phyloP scores from a whole-genome alignment of 2,888 invertebrate genomes.

The Epinotia brunnichana region DNA sequence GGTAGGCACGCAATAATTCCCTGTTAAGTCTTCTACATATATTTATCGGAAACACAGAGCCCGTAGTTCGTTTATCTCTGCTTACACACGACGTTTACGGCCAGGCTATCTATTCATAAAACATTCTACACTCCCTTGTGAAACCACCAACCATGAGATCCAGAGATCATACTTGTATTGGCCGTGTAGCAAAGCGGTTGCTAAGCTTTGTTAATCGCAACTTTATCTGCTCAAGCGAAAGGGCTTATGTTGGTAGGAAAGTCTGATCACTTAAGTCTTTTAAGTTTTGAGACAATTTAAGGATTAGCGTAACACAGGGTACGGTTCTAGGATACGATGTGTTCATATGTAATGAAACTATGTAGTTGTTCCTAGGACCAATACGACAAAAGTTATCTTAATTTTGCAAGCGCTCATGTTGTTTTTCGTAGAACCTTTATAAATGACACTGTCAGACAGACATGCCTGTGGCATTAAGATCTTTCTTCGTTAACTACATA shows the following conservation, averaged over 20 bases:
- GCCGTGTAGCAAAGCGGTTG: not conserved
- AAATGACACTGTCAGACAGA: not conserved
- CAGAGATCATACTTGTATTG: not conserved
- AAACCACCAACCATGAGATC: not conserved
- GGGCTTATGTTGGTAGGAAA: not conserved
- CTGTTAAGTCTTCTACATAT: not conserved
- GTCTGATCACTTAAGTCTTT: not conserved
- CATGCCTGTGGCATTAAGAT: not conserved
- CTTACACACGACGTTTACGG: slow-evolving; percentile 10
- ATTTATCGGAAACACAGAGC: slow-evolving; percentile 7
- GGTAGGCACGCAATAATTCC: not conserved
- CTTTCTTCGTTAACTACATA: not conserved
- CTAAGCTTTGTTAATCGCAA: not conserved
- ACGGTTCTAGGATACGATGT: not conserved
- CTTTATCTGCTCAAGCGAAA: not conserved
- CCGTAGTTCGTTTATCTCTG: slow-evolving; percentile 7
- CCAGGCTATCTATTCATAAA: not conserved
- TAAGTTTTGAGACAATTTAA: not conserved
- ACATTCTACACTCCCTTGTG: not conserved
- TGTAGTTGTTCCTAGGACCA: not conserved
- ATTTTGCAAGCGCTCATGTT: not conserved
- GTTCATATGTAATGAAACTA: not conserved
- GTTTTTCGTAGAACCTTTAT: too few relatives aligned
- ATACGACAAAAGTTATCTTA: not conserved
- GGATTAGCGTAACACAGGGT: not conserved